A percentile compares a stretch with the other conserved stretches of the same genome.
Evolutionary conservation across 2,113 vertebrate genomes (phyloP).

Genomic region (Zapornia atra): DNA sequence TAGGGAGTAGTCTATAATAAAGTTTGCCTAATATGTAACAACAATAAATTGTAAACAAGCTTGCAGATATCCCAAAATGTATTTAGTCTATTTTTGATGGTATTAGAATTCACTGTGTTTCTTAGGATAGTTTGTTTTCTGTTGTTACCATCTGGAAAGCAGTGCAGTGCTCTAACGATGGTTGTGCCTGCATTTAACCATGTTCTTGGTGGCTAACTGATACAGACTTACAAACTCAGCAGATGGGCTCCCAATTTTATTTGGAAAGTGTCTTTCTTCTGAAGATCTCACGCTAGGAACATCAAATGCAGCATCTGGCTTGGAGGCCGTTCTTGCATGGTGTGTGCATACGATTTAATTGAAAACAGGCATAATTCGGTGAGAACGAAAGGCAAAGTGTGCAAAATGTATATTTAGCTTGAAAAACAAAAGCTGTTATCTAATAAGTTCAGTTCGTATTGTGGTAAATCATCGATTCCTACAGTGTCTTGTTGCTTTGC

Average conservation of each 20-base stretch:
- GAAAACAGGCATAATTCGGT: not conserved
- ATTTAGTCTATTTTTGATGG: constrained; percentile 2
- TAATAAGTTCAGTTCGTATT: not conserved
- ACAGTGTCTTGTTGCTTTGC: not conserved
- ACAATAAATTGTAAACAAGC: not conserved
- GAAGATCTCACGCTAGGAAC: not conserved
- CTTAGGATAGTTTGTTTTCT: not conserved
- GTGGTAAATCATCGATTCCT: not conserved
- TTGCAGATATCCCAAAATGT: not conserved
- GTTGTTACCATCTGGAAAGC: not conserved
- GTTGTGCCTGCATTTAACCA: not conserved
- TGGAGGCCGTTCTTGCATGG: not conserved
- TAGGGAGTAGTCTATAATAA: not conserved
- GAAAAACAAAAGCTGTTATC: not conserved
- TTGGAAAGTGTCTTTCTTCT: not conserved
- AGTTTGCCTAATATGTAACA: not conserved
- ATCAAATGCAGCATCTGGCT: not conserved
- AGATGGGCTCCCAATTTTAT: not conserved
- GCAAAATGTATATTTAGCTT: not conserved
- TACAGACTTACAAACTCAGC: not conserved
- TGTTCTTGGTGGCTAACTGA: not conserved
- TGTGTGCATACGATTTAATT: rapidly evolving
- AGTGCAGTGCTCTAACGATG: not conserved
- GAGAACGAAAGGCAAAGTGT: not conserved
- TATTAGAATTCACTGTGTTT: not conserved